Evolutionary conservation across 2,888 invertebrate genomes (phyloP), one percentile per base, ranked within the genome.

Genomic region (Neoitamus cyanurus): DNA sequence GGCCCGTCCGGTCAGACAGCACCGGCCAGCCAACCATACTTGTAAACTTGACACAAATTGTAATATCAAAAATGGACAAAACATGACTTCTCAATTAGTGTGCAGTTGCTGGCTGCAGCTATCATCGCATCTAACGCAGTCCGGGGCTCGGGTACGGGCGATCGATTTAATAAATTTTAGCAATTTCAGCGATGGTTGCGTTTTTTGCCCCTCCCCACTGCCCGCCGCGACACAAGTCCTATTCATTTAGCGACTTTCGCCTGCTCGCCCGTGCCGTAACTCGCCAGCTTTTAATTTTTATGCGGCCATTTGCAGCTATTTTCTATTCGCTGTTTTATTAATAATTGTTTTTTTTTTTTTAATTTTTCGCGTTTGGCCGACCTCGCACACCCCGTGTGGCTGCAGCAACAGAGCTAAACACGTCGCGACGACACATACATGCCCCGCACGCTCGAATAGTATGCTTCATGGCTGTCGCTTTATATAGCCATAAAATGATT

Each of bases 401-500:
- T 80, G 36, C 36, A 80, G 36, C 78, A 30, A 78, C 30, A 5
- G 7, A 34, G 9, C 58, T 58, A 58, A 58, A 58, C 58, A 58
- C 25, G 58, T 20, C 58, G 58, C 58, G 11, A 58, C 58, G 20
- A 2, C 25, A 25, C 7, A 58, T 20, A 25, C 7, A 15, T 20
- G 25, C 20, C 20, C n/a, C 28, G 11, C 37, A 36, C n/a, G 28
- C 13, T 68, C 69, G 25, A 13, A 11, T 36, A 68, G 36, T 28
- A 28, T 82, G 82, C 68, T 68, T 25, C 68, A 34, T n/a, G 48
- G 48, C 68, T 37, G 69, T 82, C 82, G 82, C 68, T 83, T 83
- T 82, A 69, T 69, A 69, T 82, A 46, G 70, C 70, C 42, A 83
- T 83, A 83, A 84, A 75, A 77, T 84, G 84, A 84, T 84, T 84